These are phyloP conservation scores for Heliconius ethilla DNA, from an alignment of 2,888 invertebrate species.

Conservation along the genomic window DNA sequence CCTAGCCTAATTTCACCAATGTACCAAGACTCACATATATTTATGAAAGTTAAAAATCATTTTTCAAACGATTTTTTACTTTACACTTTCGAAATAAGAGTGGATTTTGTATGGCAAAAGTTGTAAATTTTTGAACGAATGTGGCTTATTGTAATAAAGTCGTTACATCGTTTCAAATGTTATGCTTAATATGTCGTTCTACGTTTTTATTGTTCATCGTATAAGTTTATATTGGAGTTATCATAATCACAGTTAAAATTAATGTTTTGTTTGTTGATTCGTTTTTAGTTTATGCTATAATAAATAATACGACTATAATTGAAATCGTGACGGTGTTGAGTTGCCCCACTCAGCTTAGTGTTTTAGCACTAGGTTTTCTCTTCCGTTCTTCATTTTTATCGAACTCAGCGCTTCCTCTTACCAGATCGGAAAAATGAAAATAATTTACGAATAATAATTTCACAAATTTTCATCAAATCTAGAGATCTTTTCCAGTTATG, in stretches of 20 bases:
- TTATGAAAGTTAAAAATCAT: slow-evolving; percentile 4
- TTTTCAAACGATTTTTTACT: slow-evolving; percentile 10
- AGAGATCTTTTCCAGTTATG: not conserved
- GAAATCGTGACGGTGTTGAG: too few species aligned
- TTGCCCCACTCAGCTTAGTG: too few species aligned
- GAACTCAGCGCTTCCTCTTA: too few species aligned
- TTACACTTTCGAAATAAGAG: not conserved
- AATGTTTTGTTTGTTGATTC: slow-evolving; percentile 1
- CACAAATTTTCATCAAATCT: too few species aligned
- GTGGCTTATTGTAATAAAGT: slow-evolving; percentile 28
- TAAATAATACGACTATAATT: too few species aligned
- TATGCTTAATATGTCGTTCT: slow-evolving; percentile 44
- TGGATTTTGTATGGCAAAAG: not conserved
- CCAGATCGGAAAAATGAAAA: too few species aligned
- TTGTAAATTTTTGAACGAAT: slow-evolving; percentile 18
- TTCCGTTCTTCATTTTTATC: too few species aligned
- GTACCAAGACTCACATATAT: slow-evolving; percentile 35
- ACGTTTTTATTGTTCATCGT: slow-evolving; percentile 41
- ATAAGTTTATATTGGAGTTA: slow-evolving; percentile 35
- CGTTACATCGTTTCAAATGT: slow-evolving; percentile 43
- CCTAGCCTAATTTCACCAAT: slow-evolving; percentile 45
- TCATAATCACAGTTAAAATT: slow-evolving; percentile 35
- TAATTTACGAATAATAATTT: too few species aligned
- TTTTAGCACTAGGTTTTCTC: too few species aligned
- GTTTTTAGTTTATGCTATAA: not conserved